These are phyloP conservation scores for Epistrophe eligans DNA, from an alignment of 2,888 invertebrate genomes.

Conservation along the genomic window DNA sequence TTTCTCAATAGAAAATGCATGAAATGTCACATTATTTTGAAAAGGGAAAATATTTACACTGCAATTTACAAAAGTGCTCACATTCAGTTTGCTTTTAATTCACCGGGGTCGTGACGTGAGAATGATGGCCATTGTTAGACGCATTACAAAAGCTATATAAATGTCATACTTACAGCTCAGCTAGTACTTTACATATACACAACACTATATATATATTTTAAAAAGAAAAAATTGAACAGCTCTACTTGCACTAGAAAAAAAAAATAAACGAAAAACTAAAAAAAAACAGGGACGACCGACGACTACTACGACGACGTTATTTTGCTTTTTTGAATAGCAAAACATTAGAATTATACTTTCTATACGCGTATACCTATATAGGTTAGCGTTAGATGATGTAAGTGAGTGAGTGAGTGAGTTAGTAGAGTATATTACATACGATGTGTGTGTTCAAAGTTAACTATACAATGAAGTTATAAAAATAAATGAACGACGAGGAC, in stretches of 20 bases:
- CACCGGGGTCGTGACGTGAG: constrained; percentile 59
- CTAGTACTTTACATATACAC: too few species aligned
- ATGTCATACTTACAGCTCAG: constrained; percentile 31
- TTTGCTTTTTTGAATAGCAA: constrained; percentile 4
- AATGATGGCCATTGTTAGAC: constrained; percentile 60
- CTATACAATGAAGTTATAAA: constrained; percentile 27
- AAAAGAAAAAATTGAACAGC: constrained; percentile 27
- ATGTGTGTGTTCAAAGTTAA: constrained; percentile 17
- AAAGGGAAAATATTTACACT: constrained; percentile 58
- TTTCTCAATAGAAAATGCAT: constrained; percentile 59
- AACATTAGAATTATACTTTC: constrained; percentile 16
- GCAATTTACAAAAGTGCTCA: constrained; percentile 68
- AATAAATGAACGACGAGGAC: constrained; percentile 26
- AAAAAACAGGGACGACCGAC: constrained; percentile 2
- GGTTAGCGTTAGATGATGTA: too few species aligned
- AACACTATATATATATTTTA: not conserved
- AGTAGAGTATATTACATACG: too few species aligned
- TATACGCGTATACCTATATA: too few species aligned
- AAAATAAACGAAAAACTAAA: not conserved
- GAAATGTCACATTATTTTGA: constrained; percentile 66
- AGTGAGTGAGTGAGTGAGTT: not conserved
- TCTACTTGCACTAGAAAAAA: constrained; percentile 24
- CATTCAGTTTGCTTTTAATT: constrained; percentile 62
- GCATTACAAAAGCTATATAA: constrained; percentile 45
- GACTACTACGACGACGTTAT: not conserved